Percentiles rank a stretch among this genome's conserved stretches.
These are phyloP conservation scores for Tetramorium parvispinum DNA, from an alignment of 1,140 invertebrate species.

Conservation along the genomic window DNA sequence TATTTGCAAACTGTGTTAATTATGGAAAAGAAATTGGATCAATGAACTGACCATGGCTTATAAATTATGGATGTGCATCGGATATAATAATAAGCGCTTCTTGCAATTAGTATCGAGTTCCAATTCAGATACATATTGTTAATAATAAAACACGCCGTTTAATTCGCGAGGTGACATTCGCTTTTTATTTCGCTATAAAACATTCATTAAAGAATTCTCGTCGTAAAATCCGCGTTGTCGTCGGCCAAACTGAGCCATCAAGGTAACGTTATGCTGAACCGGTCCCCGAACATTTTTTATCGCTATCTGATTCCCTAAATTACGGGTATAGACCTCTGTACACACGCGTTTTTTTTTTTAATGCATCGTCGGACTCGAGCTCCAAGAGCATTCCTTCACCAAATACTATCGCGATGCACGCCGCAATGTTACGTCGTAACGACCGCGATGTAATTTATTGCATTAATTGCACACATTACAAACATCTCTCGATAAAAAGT, in stretches of 20 bases:
- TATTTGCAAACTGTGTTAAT: background rate
- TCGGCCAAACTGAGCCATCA: conserved; percentile 38
- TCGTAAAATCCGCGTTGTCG: conserved; percentile 64
- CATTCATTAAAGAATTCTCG: conserved; percentile 52
- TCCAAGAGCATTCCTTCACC: background rate
- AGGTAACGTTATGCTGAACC: conserved; percentile 62
- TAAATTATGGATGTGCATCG: background rate
- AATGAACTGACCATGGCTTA: background rate
- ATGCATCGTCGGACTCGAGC: conserved; percentile 28
- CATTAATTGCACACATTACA: conserved; percentile 7
- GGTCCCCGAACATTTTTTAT: conserved; percentile 54
- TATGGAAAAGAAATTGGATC: background rate
- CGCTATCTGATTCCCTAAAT: conserved; percentile 50
- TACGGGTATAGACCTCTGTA: conserved; percentile 32
- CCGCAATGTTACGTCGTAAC: conserved; percentile 15
- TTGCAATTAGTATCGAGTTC: background rate
- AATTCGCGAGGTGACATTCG: conserved; percentile 23
- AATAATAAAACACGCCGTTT: conserved; percentile 57
- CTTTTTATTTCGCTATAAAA: conserved; percentile 51
- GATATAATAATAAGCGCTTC: background rate
- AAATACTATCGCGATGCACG: background rate
- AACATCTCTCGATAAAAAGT: background rate
- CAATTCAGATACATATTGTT: conserved; percentile 46
- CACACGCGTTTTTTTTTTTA: conserved; percentile 25
- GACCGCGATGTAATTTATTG: background rate